Conservation (phyloP, 2,888 invertebrate genomes). For the Malthinus flaveolus region DNA sequence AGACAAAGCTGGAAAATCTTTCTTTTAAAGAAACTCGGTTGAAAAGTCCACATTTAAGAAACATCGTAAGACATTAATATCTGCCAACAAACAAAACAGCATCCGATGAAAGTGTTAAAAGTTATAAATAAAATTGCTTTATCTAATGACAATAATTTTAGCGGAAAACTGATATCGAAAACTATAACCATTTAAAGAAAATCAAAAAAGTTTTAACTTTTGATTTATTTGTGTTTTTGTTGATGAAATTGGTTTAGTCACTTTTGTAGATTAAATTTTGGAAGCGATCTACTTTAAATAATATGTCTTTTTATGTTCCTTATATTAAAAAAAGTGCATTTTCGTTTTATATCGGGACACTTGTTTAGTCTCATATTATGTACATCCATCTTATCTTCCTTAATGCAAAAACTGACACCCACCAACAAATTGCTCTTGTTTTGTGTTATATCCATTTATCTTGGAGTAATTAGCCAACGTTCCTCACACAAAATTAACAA, state of each 20-base stretch:
- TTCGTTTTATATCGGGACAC: constrained; percentile 3
- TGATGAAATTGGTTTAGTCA: constrained; percentile 37
- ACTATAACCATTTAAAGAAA: constrained; percentile 35
- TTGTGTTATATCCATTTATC: constrained; percentile 7
- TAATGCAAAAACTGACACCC: constrained; percentile 3
- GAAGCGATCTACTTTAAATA: constrained; percentile 10
- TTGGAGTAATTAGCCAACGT: constrained; percentile 3
- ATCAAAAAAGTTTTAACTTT: constrained; percentile 43
- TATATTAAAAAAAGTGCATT: no score
- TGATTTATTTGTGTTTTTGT: constrained; percentile 39
- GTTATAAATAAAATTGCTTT: constrained; percentile 31
- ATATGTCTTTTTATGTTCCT: neutral
- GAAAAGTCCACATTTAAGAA: constrained; percentile 32
- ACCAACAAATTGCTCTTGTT: constrained; percentile 5
- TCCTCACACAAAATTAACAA: constrained; percentile 1
- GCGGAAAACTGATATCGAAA: constrained; percentile 27
- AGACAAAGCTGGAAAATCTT: constrained; percentile 32
- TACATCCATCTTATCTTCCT: constrained; percentile 1
- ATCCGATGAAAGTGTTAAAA: constrained; percentile 32
- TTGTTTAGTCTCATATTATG: constrained; percentile 4
- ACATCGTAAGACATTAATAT: constrained; percentile 32
- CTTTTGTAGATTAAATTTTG: constrained; percentile 25
- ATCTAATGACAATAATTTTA: constrained; percentile 24
- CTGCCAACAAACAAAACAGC: constrained; percentile 33
- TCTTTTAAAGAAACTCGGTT: constrained; percentile 24